These are phyloP conservation scores for Fopius arisanus DNA, from an alignment of 1,140 invertebrate genomes.

Conservation along the genomic window DNA sequence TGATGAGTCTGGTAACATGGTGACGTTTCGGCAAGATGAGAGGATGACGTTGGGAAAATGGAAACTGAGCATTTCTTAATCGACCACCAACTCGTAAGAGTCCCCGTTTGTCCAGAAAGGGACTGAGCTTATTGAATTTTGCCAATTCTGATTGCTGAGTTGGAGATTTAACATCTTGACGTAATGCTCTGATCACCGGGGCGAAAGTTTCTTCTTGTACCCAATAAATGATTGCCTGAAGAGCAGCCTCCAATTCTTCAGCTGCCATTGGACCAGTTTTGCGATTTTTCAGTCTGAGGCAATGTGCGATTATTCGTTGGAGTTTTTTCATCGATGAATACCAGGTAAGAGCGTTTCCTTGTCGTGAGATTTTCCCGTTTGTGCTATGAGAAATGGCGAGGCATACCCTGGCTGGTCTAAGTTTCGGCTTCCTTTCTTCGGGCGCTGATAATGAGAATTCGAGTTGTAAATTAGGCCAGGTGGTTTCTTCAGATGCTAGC, in stretches of 20 bases:
- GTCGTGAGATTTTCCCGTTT: not conserved
- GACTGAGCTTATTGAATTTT: not conserved
- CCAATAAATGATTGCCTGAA: not conserved
- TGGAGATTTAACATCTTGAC: not conserved
- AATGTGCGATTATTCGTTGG: not conserved
- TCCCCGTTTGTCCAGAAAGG: not conserved
- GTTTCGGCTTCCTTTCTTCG: not conserved
- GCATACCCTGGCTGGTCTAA: not conserved
- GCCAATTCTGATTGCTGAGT: not conserved
- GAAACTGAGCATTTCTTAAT: not conserved
- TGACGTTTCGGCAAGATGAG: slow-evolving; percentile 32
- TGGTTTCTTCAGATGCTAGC: not conserved
- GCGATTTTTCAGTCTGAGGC: not conserved
- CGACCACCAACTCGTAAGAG: slow-evolving; percentile 24
- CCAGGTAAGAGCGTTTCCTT: not conserved
- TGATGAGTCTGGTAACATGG: slow-evolving; percentile 36
- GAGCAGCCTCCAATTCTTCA: not conserved
- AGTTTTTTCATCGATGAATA: not conserved
- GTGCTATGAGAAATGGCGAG: not conserved
- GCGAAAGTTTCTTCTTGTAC: not conserved
- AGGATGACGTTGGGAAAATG: slow-evolving; percentile 35
- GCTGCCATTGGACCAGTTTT: not conserved
- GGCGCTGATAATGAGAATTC: not conserved
- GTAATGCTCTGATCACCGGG: not conserved
- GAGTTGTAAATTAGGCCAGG: not conserved